These are phyloP conservation scores for Portunus trituberculatus DNA, from an alignment of 1,140 invertebrate species.

Conservation along the genomic window DNA sequence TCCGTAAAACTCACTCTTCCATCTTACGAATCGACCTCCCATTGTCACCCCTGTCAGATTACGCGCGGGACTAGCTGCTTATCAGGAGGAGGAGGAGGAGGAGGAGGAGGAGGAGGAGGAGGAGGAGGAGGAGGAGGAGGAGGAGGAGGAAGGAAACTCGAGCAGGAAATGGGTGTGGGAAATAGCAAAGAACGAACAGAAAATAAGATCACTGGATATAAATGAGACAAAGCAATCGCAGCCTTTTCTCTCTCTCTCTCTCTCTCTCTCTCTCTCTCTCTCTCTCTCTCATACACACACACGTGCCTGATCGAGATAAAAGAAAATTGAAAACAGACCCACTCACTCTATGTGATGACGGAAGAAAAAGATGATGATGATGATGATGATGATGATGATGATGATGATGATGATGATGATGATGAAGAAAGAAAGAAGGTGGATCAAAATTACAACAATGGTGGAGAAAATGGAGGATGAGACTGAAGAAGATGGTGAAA, in stretches of 20 bases:
- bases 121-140: constrained; percentile 14
- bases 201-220: too few relatives aligned
- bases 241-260: too few relatives aligned
- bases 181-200: too few relatives aligned
- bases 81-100: constrained; percentile 10
- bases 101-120: constrained; percentile 40
- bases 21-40: constrained; percentile 52
- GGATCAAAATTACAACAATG: too few relatives aligned
- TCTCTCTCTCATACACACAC: too few relatives aligned
- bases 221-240: too few relatives aligned
- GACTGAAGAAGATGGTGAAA: too few relatives aligned
- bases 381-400: background rate
- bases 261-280: too few relatives aligned
- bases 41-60: constrained; percentile 47
- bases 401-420: background rate
- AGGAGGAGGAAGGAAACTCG: background rate
- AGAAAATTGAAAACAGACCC: too few relatives aligned
- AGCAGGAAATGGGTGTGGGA: too few relatives aligned
- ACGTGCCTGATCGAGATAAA: too few relatives aligned
- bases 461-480: background rate
- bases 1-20: constrained; percentile 34
- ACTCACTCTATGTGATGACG: too few relatives aligned
- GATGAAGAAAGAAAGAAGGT: background rate
- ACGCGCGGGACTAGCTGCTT: background rate
- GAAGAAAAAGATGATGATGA: background rate